A percentile compares a stretch with the other conserved stretches of the same genome.
phyloP scores from a whole-genome alignment of 1,140 invertebrate species.

The Magallana gigas region DNA sequence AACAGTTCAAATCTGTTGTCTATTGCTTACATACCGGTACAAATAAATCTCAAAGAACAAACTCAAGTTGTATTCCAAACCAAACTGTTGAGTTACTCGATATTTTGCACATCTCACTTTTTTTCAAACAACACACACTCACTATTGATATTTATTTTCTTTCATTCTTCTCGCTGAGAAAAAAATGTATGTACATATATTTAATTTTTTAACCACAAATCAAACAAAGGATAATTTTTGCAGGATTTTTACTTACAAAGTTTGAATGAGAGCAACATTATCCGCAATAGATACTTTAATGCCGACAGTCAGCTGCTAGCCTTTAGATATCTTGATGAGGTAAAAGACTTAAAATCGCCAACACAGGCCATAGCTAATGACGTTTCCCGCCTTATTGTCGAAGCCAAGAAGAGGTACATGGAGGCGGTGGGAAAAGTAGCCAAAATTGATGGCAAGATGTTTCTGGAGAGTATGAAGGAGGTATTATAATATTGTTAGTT shows the following conservation, averaged over 20 bases:
- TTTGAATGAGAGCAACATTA: conserved; percentile 69
- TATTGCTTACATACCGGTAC: too few species aligned
- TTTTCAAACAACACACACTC: too few species aligned
- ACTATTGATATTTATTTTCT: too few species aligned
- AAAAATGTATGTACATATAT: too few species aligned
- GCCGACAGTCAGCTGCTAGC: conserved; percentile 69
- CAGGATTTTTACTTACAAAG: conserved; percentile 57
- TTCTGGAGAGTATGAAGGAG: conserved; percentile 61
- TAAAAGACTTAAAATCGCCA: conserved; percentile 29
- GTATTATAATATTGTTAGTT: conserved; percentile 42
- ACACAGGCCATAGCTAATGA: conserved; percentile 64
- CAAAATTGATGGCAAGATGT: conserved; percentile 52
- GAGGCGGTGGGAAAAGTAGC: conserved; percentile 37
- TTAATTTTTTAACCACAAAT: too few species aligned
- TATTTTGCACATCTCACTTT: too few species aligned
- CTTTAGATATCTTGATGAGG: conserved; percentile 67
- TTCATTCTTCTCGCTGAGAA: too few species aligned
- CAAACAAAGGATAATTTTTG: not conserved
- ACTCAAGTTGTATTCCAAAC: too few species aligned
- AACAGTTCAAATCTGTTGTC: too few species aligned
- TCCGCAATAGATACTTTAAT: conserved; percentile 65
- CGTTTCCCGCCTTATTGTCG: conserved; percentile 62
- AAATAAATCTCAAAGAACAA: too few species aligned
- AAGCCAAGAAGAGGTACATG: conserved; percentile 67
- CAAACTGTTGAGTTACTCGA: too few species aligned